Evolutionary conservation across 1,140 invertebrate species (phyloP).

Genomic region (Macrostomum lignano): DNA sequence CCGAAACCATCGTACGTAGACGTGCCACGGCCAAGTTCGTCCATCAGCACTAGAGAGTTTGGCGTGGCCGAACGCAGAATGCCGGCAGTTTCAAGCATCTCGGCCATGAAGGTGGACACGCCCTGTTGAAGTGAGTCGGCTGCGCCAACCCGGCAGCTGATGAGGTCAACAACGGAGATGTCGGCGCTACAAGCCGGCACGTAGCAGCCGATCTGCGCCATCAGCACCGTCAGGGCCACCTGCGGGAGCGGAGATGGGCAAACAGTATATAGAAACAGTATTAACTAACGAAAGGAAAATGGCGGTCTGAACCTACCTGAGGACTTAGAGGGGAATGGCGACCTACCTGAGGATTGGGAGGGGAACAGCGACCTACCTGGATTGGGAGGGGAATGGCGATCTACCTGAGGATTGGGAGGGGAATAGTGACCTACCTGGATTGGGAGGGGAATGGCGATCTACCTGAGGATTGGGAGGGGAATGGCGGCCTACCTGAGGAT

Average conservation of each 20-base stretch:
- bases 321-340: too few species aligned
- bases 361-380: too few species aligned
- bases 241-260: slow-evolving; percentile 9
- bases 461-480: too few species aligned
- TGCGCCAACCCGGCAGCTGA: slow-evolving; percentile 65
- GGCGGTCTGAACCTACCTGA: too few species aligned
- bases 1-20: slow-evolving; percentile 95
- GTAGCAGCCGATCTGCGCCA: slow-evolving; percentile 74
- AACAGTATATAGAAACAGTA: too few species aligned
- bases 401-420: too few species aligned
- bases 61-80: slow-evolving; percentile 62
- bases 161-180: slow-evolving; percentile 42
- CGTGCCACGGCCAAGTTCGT: slow-evolving; percentile 84
- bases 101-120: slow-evolving; percentile 86
- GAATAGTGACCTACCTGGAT: too few species aligned
- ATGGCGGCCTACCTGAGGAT: too few species aligned
- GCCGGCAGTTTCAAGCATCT: slow-evolving; percentile 76
- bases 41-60: slow-evolving; percentile 72
- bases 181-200: slow-evolving; percentile 54
- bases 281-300: too few species aligned
- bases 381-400: too few species aligned
- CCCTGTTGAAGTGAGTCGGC: slow-evolving; percentile 60
- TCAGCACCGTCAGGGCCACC: slow-evolving; percentile 45
- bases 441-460: too few species aligned
- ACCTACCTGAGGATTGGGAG: too few species aligned